Base-by-base conservation (phyloP, 2,113 vertebrate genomes). In the Aegithalos caudatus region DNA sequence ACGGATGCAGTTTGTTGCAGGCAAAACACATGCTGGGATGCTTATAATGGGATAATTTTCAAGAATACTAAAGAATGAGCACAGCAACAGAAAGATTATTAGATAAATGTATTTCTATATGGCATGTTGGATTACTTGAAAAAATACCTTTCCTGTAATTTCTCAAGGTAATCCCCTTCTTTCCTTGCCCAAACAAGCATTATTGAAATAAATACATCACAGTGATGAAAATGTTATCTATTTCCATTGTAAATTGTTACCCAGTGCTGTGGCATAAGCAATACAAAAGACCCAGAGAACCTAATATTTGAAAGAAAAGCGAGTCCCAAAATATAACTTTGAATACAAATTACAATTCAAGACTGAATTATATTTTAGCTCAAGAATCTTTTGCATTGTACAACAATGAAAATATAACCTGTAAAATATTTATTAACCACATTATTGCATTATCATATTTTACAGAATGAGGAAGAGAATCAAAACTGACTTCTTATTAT, bases 11-110 rank as follows among this genome's bases (percentile, higher is more conserved):
- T 89, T 86, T 94, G 81, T 80, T 91, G 45, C 95, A 96, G 95
- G 97, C 97, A 97, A 86, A 92, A 93, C 77, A 87, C 97, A 98
- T 97, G 96, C 95, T 73, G 89, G 87, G 90, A 91, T 93, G 86
- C 80, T 95, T 62, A 67, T 77, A 83, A 82, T 87, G 86, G 24
- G 11, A 57, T 72, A 24, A 76, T 94, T 81, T 90, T 91, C 42
- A 84, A 96, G 92, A 86, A 70, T 50, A 79, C 80, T 91, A 51
- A 88, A 72, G 71, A 79, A 71, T 33, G 60, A 92, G 58, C 66
- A 81, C 58, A 90, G 73, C 70, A 83, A 42, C 31, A 44, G 54
- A 86, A 92, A 87, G 80, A 64, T 91, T 40, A 67, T 71, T 93
- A 37, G 35, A 94, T 45, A 88, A 90, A 82, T 6, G 13, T 67